Base-by-base conservation (phyloP, 2,888 invertebrate genomes). In the Taphrorychus bicolor region DNA sequence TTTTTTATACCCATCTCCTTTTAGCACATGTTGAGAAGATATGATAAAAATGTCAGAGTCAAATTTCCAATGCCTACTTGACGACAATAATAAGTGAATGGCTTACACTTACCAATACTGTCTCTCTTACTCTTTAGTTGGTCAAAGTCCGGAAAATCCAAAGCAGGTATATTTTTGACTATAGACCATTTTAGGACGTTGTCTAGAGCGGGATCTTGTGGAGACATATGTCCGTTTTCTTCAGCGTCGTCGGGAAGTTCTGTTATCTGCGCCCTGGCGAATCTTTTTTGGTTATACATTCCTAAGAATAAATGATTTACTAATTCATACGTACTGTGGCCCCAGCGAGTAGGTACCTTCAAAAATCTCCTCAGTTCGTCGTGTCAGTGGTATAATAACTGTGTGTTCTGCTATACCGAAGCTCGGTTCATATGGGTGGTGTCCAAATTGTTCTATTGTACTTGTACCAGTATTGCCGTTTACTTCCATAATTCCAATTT, bases 401-500 rank as follows among this genome's bases (percentile, higher is more conserved):
- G 87, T 86, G 69, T 87, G 87, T 0, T 86, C 82, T 5, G 82
- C 78, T 0, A 83, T 80, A 16, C 71, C 69, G 17, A 83, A 81
- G 2, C 81, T 76, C 0, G 89, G 89, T 51, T 88, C 88, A 73
- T 90, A 90, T 0, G 87, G 84, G 73, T 88, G 89, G 40, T 87
- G 87, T 0, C 87, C 86, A 73, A 89, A 89, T 23, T 86, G 83
- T 71, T 89, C 88, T 7, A 88, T 76, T 0, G 83, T 83, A 0
- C 84, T 81, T 56, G 82, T 83, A 2, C 85, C 84, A 22, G 84
- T 83, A 81, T 84, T 73, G 5, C 75, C 75, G 17, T 79, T 79
- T 63, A 86, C 82, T 80, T 89, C 88, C 88, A 90, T 89, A 0
- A 89, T 85, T 1, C 89, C 90, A 22, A 91, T 89, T 83, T 95